Evolutionary conservation across 2,113 vertebrate species (phyloP).

Genomic region (Leptobrachium leishanense): DNA sequence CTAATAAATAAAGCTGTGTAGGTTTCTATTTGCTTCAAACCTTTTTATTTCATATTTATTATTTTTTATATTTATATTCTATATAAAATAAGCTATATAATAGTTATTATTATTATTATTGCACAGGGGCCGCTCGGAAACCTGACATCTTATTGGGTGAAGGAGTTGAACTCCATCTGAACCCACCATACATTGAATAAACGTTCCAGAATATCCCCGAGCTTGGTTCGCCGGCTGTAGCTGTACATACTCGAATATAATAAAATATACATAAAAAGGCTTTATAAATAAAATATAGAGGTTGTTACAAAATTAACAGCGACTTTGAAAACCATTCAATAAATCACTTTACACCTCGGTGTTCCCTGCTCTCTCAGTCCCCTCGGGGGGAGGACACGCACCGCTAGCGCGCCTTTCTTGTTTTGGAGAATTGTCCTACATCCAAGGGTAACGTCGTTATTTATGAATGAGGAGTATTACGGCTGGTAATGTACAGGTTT

Average conservation of each 20-base stretch:
- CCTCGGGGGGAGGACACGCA: background rate
- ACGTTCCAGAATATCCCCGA: background rate
- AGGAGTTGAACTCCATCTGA: conserved; percentile 10
- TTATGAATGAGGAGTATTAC: background rate
- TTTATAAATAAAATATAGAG: conserved; percentile 14
- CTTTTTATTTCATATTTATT: too few relatives aligned
- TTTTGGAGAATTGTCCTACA: background rate
- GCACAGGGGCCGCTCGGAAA: too few relatives aligned
- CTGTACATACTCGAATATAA: conserved; percentile 1
- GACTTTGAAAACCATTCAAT: background rate
- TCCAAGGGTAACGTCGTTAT: background rate
- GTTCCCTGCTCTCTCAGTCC: background rate
- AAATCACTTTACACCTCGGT: background rate
- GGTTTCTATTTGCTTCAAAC: too few relatives aligned
- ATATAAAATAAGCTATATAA: too few relatives aligned
- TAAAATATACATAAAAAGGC: conserved; percentile 11
- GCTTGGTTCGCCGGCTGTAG: background rate
- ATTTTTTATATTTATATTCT: too few relatives aligned
- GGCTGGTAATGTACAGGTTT: too few relatives aligned
- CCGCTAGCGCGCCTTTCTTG: background rate
- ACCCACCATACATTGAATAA: background rate
- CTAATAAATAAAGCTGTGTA: too few relatives aligned
- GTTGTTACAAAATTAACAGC: background rate
- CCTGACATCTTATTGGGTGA: too few relatives aligned
- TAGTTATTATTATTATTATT: too few relatives aligned